Base-by-base conservation (phyloP, 2,888 invertebrate genomes). In the Mylabris sibirica region DNA sequence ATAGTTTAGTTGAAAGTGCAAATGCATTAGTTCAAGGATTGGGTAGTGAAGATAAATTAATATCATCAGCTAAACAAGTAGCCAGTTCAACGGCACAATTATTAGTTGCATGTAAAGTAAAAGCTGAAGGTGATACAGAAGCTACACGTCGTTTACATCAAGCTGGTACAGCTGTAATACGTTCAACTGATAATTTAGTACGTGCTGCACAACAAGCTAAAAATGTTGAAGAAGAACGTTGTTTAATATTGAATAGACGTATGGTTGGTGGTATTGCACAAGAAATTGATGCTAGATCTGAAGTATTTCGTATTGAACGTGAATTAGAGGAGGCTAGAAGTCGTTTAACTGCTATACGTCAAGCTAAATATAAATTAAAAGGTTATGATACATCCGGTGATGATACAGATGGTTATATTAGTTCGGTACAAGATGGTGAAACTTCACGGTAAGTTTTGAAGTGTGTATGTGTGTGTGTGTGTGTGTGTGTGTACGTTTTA, bases 261-360 rank as follows among this genome's bases (percentile, higher is more conserved):
- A 97, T 97, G 95, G 99, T 99, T 22, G 97, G 97, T 60, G 97
- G 97, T 24, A 97, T 98, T 82, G 97, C 97, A 8, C 98, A 98
- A 87, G 98, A 97, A 87, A 95, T 97, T 72, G 92, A 96, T 79
- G 96, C 96, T 12, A 89, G 90, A 68, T 93, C 95, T 0, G 95
- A 95, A 81, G 97, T 99, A 1, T 88, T 98, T 66, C 91, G 96
- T 78, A 98, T 98, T 81, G 99, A 99, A 85, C 91, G 93, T 75
- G 95, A 98, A 86, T 85, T 99, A 67, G 95, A 96, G 76, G 96
- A 96, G 80, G 99, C 99, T 0, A 89, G 98, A 62, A 93, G 93
- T 44, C 90, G 95, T 66, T 88, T 99, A 65, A 95, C 95, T 1
- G 94, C 94, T 59, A 96, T 99, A 80, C 89, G 98, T 8, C 96